Evolutionary conservation across 37 sponge, comb jelly and placozoan genomes (phyloP), one percentile per base, ranked within the genome.

Genomic region (Eunapius fragilis): DNA sequence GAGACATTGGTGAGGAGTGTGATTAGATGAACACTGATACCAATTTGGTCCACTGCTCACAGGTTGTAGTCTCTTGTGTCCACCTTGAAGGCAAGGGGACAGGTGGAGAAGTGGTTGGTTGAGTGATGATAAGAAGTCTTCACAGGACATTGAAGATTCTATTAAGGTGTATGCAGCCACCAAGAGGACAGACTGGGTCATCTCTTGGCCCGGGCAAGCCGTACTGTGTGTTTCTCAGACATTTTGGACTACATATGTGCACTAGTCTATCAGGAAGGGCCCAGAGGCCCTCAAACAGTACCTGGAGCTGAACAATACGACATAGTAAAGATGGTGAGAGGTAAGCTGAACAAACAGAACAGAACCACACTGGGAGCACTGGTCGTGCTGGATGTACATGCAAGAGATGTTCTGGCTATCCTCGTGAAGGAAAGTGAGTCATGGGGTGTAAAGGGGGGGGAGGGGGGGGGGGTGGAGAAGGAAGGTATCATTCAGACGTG

Each of bases 71-170:
- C 22, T 93, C 97, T 77, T 74, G 92, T 99, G 67, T 97, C 96
- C 72, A 99, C 99, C 9, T 90, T 96, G 0, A 97, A 99, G 84
- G 99, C 99, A 0, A 84, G 99, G 37, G 99, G 99, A 0, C 99
- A 94, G 78, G 99, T 99, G 32, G 99, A 99, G 87, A 99, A 99
- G 47, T 99, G 99, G 99, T 91, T 99, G 70, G 87, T 99, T 22
- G 97, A 99, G 80, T 89, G 80, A 99, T 99, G 99, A 78, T 94
- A 35, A 75, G 80, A 25, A 93, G 94, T 37, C 77, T 99, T 23
- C 93, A 96, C 73, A 91, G 70, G 95, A 93, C 79, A 96, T 95
- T 19, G 81, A 86, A 38, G 84, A 88, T 58, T 79, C 96, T 0
- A 38, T 91, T 72, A 87, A 71, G 19, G 93, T 91, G 2, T 99